Evolutionary conservation across 1,140 invertebrate species (phyloP), one percentile per base, ranked within the genome.

Genomic region (Pseudomyrmex flavicornis): DNA sequence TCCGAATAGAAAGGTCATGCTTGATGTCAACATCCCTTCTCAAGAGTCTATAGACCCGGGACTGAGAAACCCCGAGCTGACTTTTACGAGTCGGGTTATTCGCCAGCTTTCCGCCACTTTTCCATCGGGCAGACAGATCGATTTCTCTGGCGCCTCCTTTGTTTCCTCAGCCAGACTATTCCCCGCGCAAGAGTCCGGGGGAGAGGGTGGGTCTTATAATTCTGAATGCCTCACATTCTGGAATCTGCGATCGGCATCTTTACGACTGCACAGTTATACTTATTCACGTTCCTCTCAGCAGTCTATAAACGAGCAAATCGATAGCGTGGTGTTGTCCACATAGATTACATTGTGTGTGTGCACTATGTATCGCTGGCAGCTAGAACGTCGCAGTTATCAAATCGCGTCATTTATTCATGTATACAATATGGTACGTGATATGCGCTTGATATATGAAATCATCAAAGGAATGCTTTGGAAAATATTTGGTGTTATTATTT

Each of bases 81-180:
- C 82, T 83, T 83, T 68, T 79, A 69, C 65, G 72, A 61, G 54
- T 77, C 46, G 74, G 17, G 17, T 48, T 35, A 35, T 35, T 68
- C 44, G 73, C 26, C 44, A 75, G 73, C 65, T 83, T 52, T 79
- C 63, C 62, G 59, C 76, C 74, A 61, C 74, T 83, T 68, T 62
- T 52, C 74, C 54, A 80, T 89, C 84, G 83, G 86, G 82, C 84
- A 91, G 91, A 91, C 91, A 87, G 87, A 91, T 91, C 91, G 91
- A 91, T 91, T 91, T 91, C 90, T 85, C 84, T 83, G 90, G 88
- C 91, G 91, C 89, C 91, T 56, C 68, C 44, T 88, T 83, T 65
- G 84, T 86, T 84, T 84, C 85, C 58, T 20, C 82, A 65, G 12
- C n/a, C 63, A 65, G 17, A 62, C 74, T 44, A 58, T 70, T 65